Evolutionary conservation across 2,888 invertebrate genomes (phyloP), one percentile per base, ranked within the genome.

Genomic region (Ethmia dodecea): DNA sequence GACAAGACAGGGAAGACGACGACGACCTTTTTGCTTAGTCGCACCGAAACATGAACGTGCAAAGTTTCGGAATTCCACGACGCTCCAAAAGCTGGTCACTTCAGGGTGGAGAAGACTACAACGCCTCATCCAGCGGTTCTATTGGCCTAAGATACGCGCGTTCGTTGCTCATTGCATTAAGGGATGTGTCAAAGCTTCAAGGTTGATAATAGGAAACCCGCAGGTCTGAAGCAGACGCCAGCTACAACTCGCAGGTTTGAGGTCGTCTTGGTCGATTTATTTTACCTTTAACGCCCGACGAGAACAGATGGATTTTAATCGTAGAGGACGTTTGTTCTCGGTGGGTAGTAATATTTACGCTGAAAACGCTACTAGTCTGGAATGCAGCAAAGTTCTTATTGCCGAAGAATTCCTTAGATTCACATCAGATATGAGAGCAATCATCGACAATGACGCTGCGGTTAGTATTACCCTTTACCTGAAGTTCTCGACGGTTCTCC

Each of bases 1-100:
- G 28, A 22, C 29, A 37, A 1, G 46, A 49, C 10, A 10, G 18
- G 2, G 49, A 47, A 8, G 4, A 5, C 8, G 22, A 31, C 6
- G 50, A 48, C 13, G 40, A 42, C 3, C 37, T 49, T n/a, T n/a
- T 5, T 44, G 49, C 20, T 28, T 52, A 2, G 40, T 44, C 1
- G 30, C 47, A 5, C 8, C 10, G 32, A 24, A 18, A 2, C 13
- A 13, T 2, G 13, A 22, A 22, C 6, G 20, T 2, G 31, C 20
- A 4, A 11, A 5, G 8, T 14, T 49, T 4, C 28, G 1, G 45
- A 47, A 9, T 36, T 32, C 13, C 50, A 53, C 13, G 46, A 51
- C 31, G 20, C 32, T 1, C 35, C 47, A 8, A 40, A 38, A 3
- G 35, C 47, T 8, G 51, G 37, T 18, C 52, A 45, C 13, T 13